Base-by-base conservation (phyloP, 1,140 invertebrate genomes). In the Latrodectus geometricus region DNA sequence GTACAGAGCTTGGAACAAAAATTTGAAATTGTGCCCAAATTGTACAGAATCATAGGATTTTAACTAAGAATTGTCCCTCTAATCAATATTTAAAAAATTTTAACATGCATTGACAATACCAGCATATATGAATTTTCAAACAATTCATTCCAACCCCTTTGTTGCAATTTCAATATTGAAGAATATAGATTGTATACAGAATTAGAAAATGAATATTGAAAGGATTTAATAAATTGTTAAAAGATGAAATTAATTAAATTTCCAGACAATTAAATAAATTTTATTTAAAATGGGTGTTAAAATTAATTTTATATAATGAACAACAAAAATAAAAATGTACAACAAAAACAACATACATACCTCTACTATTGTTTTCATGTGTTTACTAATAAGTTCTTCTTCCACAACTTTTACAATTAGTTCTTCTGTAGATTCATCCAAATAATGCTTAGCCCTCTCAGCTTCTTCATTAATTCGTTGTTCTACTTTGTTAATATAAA, bases 361-460 rank as follows among this genome's bases (percentile, higher is more conserved):
- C 92, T 99, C 97, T 21, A 99, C 97, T 90, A 99, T 98, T 17
- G 98, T 99, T 91, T 98, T 97, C 97, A 99, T 99, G 92, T 99
- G 98, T 90, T 97, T 96, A 90, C 97, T 97, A 89, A 99, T 99
- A 78, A 99, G 93, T 91, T 99, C 98, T 90, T 98, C 95, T 92
- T 99, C 98, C 50, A 99, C 95, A 75, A 99, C 98, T 91, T 96
- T 94, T 12, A 99, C 97, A 90, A 99, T 98, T 82, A 96, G 93
- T 74, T 95, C 94, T 92, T 99, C 98, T 9, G 98, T 99, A 61
- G 95, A 96, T 91, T 98, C 97, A 91, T 99, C 99, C 66, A 99
- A 93, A 93, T 99, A 99, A 91, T 99, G 97, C 88, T 97, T 97
- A 4, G 98, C 98, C 89, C 98, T 93, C 91, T 99, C 97, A 9